Base-by-base conservation (phyloP, 2,888 invertebrate species). In the Microplitis deprimator region DNA sequence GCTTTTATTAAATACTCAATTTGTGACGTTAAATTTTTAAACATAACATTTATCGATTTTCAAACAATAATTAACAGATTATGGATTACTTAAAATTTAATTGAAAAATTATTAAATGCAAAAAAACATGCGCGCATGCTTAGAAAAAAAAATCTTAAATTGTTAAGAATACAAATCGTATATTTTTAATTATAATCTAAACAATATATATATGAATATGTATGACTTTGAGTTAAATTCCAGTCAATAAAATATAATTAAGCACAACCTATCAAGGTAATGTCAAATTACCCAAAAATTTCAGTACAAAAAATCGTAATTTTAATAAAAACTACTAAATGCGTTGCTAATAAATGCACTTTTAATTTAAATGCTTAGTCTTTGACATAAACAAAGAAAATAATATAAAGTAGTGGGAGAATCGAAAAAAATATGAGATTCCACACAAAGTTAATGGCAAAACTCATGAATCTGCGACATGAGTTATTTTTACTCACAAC, bases 361-460 rank as follows among this genome's bases (percentile, higher is more conserved):
- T 60, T 67, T 29, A 29, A 29, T 29, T 29, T 29, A 7, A 39
- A 69, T n/a, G 38, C 65, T 71, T 64, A 73, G n/a, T 73, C 62
- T 68, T 77, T 39, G 5, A 50, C 4, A 10, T 50, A 50, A 50
- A 50, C 50, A 7, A 61, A 86, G 60, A 86, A 79, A 0, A 79
- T 80, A 70, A 87, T 79, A 72, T 87, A 87, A 39, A 75, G 78
- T 17, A 75, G 76, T 62, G 87, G 87, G 29, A 87, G 72, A 40
- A 86, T 41, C 4, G 77, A 82, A 73, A 87, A 84, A n/a, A 87
- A 74, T 69, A 86, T 50, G 5, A 86, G 6, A 79, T 86, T 85
- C 68, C 83, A 84, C 6, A 86, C 6, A 8, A 86, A 29, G 20
- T 61, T 77, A 1, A 82, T 6, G 29, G 78, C 60, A 70, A 80